Evolutionary conservation across 2,888 invertebrate species (phyloP).

Genomic region (Amblyjoppa proteus): DNA sequence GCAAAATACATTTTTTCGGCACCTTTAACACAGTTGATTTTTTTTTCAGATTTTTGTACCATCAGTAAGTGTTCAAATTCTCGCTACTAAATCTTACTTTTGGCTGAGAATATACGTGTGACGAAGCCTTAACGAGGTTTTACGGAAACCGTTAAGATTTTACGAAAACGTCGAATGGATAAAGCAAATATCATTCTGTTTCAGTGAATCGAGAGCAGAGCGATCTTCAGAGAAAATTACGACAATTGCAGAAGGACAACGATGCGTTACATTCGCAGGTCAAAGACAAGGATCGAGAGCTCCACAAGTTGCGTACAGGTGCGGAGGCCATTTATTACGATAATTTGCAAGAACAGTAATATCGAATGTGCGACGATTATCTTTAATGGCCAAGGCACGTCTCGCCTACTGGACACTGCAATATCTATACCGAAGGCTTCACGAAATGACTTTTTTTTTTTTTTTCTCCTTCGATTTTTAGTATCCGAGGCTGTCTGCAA

Average conservation of each 20-base stretch:
- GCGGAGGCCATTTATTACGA: conserved; percentile 55
- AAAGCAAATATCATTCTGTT: conserved; percentile 37
- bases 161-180: not conserved
- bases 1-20: no score
- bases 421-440: conserved; percentile 1
- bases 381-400: conserved; percentile 48
- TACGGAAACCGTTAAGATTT: not conserved
- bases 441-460: not conserved
- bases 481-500: conserved; percentile 91
- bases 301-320: conserved; percentile 86
- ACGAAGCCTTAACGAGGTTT: not conserved
- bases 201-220: conserved; percentile 86
- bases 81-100: no score
- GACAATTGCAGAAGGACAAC: conserved; percentile 87
- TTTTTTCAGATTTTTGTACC: no score
- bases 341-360: not conserved
- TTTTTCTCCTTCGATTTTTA: conserved; percentile 72
- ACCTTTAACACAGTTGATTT: no score
- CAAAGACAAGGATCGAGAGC: conserved; percentile 88
- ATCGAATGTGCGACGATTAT: conserved; percentile 30
- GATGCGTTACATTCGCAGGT: conserved; percentile 87
- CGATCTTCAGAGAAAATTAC: conserved; percentile 88
- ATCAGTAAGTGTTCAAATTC: no score
- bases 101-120: no score
- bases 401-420: conserved; percentile 10